Percentiles rank a stretch among this genome's conserved stretches.
phyloP scores from a whole-genome alignment of 1,140 invertebrate species.

The Melipona quadrifasciata region DNA sequence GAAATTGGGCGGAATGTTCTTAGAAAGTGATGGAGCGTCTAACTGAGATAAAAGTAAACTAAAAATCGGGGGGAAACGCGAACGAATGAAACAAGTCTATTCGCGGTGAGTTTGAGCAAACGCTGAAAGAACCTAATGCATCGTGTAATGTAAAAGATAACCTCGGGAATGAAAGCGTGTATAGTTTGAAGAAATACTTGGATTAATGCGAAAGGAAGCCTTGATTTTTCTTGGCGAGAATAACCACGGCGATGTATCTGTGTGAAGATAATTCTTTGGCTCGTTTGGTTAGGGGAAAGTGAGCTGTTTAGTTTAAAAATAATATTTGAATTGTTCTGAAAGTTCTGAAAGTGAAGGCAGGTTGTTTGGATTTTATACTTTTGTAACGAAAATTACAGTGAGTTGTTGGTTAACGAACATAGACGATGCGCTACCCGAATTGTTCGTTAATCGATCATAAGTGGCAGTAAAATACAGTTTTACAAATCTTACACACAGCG shows the following conservation, averaged over 20 bases:
- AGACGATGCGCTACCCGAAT: too few species aligned
- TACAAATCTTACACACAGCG: too few species aligned
- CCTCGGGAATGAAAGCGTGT: too few species aligned
- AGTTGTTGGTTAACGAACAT: too few species aligned
- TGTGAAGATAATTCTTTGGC: background rate
- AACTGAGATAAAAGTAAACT: slow-evolving; percentile 7
- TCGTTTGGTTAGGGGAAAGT: background rate
- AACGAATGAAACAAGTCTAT: background rate
- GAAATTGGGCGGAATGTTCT: background rate
- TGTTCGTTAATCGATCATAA: too few species aligned
- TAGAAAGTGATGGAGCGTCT: background rate
- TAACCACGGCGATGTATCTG: background rate
- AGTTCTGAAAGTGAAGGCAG: background rate
- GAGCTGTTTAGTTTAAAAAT: background rate
- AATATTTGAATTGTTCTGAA: background rate
- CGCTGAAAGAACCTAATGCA: background rate
- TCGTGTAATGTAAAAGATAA: background rate
- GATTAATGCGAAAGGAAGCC: background rate
- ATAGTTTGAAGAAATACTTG: too few species aligned
- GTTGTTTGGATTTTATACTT: too few species aligned
- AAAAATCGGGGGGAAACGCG: slow-evolving; percentile 12
- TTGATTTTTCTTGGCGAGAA: background rate
- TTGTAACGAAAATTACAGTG: too few species aligned
- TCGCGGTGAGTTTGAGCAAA: background rate
- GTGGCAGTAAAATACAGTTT: too few species aligned